Conservation (phyloP, 2,113 vertebrate genomes). For the Danionella cerebrum region DNA sequence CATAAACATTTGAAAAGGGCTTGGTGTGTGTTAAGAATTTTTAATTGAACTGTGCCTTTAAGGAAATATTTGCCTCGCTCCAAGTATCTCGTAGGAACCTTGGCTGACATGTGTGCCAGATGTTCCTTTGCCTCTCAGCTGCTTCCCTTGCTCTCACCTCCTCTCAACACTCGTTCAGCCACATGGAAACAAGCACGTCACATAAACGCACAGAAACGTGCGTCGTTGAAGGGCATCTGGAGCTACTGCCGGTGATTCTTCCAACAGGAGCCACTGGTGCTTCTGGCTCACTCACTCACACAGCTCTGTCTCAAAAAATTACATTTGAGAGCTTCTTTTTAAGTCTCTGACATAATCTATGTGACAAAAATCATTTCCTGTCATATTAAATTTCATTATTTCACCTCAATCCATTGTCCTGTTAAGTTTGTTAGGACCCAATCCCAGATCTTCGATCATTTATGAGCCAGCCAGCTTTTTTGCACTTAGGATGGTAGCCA, state of each 20-base stretch:
- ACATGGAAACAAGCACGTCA: not conserved
- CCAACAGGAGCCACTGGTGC: conserved; percentile 32
- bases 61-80: not conserved
- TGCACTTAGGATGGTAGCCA: no score
- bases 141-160: conserved; percentile 1
- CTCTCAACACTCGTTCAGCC: not conserved
- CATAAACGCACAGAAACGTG: not conserved
- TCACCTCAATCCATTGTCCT: not conserved
- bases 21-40: no score
- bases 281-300: conserved; percentile 28
- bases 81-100: not conserved
- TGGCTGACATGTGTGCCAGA: conserved; percentile 18
- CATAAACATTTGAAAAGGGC: no score
- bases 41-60: no score
- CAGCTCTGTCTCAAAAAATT: not conserved
- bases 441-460: no score
- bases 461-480: no score
- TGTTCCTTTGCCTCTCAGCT: conserved; percentile 12
- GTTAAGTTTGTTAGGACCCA: no score
- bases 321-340: not conserved
- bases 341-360: not conserved
- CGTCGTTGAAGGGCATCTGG: conserved; percentile 12
- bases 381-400: not conserved
- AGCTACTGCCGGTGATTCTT: not conserved
- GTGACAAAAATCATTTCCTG: not conserved